Evolutionary conservation across 2,888 invertebrate genomes (phyloP).

Genomic region (Blera fallax): DNA sequence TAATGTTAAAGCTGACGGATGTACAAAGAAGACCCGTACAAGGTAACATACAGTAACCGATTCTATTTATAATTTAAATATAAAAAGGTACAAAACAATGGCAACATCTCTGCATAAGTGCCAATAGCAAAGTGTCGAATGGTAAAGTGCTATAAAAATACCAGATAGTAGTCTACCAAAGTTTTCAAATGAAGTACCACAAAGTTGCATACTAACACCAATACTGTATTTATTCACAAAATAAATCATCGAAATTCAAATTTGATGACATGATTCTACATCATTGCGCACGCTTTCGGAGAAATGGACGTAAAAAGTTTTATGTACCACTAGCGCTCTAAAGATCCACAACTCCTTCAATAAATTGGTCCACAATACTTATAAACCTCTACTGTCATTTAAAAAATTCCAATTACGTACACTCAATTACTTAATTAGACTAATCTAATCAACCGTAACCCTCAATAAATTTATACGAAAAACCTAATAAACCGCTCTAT

Average conservation of each 20-base stretch:
- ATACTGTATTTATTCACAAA: background rate
- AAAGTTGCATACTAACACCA: too few species aligned
- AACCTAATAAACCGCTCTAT: slow-evolving; percentile 20
- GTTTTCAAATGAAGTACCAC: too few species aligned
- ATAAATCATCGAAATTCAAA: background rate
- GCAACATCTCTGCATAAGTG: too few species aligned
- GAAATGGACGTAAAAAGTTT: background rate
- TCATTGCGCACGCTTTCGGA: background rate
- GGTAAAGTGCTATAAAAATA: too few species aligned
- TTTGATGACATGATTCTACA: too few species aligned
- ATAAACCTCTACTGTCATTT: background rate
- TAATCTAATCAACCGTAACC: slow-evolving; percentile 52
- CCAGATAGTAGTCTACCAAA: too few species aligned
- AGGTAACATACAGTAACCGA: too few species aligned
- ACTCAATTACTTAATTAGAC: slow-evolving; percentile 47
- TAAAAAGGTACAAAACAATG: too few species aligned
- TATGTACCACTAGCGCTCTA: background rate
- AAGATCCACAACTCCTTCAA: background rate
- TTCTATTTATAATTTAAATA: too few species aligned
- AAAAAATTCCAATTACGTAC: slow-evolving; percentile 5
- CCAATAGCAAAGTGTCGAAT: too few species aligned
- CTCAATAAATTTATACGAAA: slow-evolving; percentile 17
- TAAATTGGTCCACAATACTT: background rate
- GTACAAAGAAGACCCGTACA: too few species aligned
- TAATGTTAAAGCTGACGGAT: too few species aligned